A percentile compares a stretch with the other conserved stretches of the same genome.
Conservation (phyloP, 1,140 invertebrate genomes). For the Drosophila burlai region DNA sequence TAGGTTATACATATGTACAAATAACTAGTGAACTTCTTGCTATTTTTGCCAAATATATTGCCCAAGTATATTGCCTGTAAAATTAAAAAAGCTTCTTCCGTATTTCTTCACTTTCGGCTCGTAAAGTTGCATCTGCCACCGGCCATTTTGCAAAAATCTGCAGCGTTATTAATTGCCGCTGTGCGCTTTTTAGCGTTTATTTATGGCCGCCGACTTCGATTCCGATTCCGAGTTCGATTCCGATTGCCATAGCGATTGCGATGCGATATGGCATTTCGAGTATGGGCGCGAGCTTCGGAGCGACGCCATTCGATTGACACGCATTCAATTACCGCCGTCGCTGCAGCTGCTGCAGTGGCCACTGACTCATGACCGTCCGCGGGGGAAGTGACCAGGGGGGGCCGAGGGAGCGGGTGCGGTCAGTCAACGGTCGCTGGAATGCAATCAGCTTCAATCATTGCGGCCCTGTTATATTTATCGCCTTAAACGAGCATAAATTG, state of each 20-base stretch:
- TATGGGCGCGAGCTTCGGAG: conserved; percentile 37
- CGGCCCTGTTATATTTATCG: conserved; percentile 78
- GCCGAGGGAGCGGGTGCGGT: conserved; percentile 8
- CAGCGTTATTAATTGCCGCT: conserved; percentile 69
- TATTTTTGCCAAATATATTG: not conserved
- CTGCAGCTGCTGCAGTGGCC: conserved; percentile 35
- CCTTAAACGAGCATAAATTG: conserved; percentile 82
- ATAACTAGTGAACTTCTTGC: not conserved
- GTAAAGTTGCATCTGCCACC: conserved; percentile 58
- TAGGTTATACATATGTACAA: not conserved
- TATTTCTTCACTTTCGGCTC: conserved; percentile 19
- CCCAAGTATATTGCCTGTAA: not conserved
- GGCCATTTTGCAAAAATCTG: conserved; percentile 69
- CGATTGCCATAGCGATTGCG: conserved; percentile 27
- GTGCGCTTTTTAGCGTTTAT: conserved; percentile 62
- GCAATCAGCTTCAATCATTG: conserved; percentile 78
- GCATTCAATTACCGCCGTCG: conserved; percentile 68
- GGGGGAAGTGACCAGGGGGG: not conserved
- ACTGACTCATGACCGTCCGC: conserved; percentile 52
- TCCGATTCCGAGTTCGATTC: conserved; percentile 23
- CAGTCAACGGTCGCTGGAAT: conserved; percentile 59
- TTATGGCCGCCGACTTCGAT: conserved; percentile 55
- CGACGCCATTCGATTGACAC: conserved; percentile 66
- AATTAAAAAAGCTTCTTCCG: not conserved
- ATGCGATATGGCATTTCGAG: conserved; percentile 24